Conservation (phyloP, 2,797 vertebrate genomes). For the Glossophaga mutica region DNA sequence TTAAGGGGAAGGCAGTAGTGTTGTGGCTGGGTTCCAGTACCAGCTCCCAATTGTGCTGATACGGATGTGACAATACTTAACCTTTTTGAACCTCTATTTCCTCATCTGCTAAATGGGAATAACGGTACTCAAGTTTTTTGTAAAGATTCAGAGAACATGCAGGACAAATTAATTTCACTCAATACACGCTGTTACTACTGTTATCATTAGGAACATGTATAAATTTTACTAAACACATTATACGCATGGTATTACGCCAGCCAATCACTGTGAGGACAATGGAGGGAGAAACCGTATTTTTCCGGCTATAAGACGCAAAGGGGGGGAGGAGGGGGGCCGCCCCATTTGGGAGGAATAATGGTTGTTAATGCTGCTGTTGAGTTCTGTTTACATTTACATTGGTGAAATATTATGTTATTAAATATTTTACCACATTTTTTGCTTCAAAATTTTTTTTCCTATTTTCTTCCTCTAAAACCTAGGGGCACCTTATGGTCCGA, state of each 20-base stretch:
- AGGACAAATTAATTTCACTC: neutral
- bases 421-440: too few relatives aligned
- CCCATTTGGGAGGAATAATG: too few relatives aligned
- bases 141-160: neutral
- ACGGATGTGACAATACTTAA: neutral
- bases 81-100: neutral
- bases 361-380: too few relatives aligned
- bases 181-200: neutral
- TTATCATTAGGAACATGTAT: neutral
- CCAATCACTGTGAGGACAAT: neutral
- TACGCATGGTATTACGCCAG: neutral
- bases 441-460: too few relatives aligned
- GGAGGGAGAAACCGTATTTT: neutral
- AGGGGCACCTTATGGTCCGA: too few relatives aligned
- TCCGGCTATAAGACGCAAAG: too few relatives aligned
- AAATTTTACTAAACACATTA: constrained; percentile 12
- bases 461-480: too few relatives aligned
- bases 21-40: neutral
- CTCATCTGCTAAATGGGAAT: neutral
- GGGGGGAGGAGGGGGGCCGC: too few relatives aligned
- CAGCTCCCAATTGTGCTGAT: neutral
- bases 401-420: too few relatives aligned
- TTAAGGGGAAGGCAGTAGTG: neutral
- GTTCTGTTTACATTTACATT: too few relatives aligned
- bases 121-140: neutral